These are phyloP conservation scores for Chaetogeoica ovagalla DNA, from an alignment of 2,888 invertebrate species.

Conservation along the genomic window DNA sequence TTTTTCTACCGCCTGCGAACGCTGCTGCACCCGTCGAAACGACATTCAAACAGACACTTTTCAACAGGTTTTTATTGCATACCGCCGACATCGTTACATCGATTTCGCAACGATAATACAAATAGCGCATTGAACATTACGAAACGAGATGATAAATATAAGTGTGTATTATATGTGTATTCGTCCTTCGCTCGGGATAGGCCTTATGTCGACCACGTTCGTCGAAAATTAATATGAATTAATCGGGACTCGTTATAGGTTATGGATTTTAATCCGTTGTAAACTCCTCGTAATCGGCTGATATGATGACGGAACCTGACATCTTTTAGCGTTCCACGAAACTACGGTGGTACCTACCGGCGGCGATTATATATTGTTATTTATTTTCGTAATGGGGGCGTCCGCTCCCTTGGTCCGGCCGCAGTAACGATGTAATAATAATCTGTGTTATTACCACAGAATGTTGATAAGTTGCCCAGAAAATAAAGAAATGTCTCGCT, in stretches of 20 bases:
- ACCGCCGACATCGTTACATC: neutral
- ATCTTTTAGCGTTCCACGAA: constrained; percentile 11
- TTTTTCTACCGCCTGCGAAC: constrained; percentile 20
- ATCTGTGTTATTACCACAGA: constrained; percentile 11
- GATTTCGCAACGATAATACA: neutral
- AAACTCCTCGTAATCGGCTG: neutral
- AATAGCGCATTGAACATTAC: neutral
- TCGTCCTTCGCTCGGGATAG: too few species aligned
- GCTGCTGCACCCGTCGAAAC: neutral
- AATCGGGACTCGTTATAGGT: constrained; percentile 33
- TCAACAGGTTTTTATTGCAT: neutral
- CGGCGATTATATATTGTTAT: neutral
- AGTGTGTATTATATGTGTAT: too few species aligned
- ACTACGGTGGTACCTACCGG: neutral
- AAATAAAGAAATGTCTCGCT: neutral
- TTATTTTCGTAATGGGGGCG: constrained; percentile 27
- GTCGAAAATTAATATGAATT: neutral
- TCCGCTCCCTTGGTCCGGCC: neutral
- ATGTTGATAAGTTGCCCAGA: constrained; percentile 13
- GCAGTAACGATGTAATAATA: neutral
- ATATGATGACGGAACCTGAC: neutral
- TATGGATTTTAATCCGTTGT: constrained; percentile 15
- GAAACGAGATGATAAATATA: too few species aligned
- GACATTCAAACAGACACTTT: neutral
- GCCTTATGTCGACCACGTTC: too few species aligned